Evolutionary conservation across 2,113 vertebrate species (phyloP).

Genomic region (Hiodon tergisus): DNA sequence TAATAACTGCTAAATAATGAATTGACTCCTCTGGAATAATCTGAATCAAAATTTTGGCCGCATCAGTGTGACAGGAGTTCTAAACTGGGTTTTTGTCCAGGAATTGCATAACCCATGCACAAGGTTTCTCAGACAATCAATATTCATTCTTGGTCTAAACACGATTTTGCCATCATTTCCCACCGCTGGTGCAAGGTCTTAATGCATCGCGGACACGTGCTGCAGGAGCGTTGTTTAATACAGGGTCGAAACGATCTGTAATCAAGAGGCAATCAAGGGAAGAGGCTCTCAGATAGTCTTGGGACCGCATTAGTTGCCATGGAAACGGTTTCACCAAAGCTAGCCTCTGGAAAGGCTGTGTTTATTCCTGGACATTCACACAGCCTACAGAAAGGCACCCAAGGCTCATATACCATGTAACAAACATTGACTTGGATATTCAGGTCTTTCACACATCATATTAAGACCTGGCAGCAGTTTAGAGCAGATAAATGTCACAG

Average conservation of each 20-base stretch:
- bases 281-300: slow-evolving; percentile 28
- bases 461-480: neutral
- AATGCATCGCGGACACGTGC: neutral
- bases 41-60: too few species aligned
- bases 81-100: too few species aligned
- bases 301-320: slow-evolving; percentile 45
- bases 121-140: too few species aligned
- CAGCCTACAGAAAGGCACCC: slow-evolving; percentile 5
- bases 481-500: too few species aligned
- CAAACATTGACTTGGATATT: neutral
- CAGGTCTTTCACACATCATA: neutral
- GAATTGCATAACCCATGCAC: too few species aligned
- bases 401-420: neutral
- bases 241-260: slow-evolving; percentile 30
- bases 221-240: neutral
- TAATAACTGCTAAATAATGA: too few species aligned
- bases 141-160: too few species aligned
- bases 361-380: slow-evolving; percentile 26
- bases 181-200: neutral
- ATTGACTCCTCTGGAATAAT: too few species aligned
- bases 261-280: slow-evolving; percentile 36
- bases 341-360: slow-evolving; percentile 31
- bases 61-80: too few species aligned
- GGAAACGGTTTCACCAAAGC: slow-evolving; percentile 42
- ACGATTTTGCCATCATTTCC: too few species aligned